Conservation (phyloP, 2,888 invertebrate species). For the Tetranychus piercei region DNA sequence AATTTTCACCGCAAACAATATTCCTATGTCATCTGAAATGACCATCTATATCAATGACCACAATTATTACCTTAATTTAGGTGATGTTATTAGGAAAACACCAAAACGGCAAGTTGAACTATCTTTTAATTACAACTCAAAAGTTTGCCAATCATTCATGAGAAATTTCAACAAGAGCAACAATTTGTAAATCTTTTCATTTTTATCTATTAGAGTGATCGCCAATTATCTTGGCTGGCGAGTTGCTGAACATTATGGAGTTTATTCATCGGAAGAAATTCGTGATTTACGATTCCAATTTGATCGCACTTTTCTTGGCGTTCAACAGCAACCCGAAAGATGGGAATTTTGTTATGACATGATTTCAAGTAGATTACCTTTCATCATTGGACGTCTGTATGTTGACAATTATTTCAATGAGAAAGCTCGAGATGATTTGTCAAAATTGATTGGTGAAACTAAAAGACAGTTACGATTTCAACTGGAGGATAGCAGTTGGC, state of each 20-base stretch:
- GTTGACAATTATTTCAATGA: constrained; percentile 7
- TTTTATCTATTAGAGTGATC: neutral
- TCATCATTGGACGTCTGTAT: neutral
- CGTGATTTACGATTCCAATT: constrained; percentile 2
- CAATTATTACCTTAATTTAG: neutral
- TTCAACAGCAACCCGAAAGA: neutral
- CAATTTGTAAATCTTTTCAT: too few species aligned
- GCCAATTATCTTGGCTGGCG: constrained; percentile 2
- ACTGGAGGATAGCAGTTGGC: neutral
- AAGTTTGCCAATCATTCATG: too few species aligned
- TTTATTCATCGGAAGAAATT: neutral
- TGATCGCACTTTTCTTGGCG: neutral
- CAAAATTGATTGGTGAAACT: neutral
- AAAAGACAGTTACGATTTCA: constrained; percentile 3
- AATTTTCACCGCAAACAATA: neutral
- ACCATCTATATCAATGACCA: constrained; percentile 1
- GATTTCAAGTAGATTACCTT: neutral
- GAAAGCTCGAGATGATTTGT: neutral
- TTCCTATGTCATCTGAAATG: neutral
- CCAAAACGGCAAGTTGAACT: neutral
- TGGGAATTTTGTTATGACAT: constrained; percentile 11
- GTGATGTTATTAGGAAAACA: neutral
- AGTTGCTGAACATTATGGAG: neutral
- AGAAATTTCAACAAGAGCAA: neutral
- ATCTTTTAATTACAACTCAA: neutral